Percentiles rank a stretch among this genome's conserved stretches.
These are phyloP conservation scores for Ictidomys tridecemlineatus DNA, from an alignment of 2,113 vertebrate species.

Conservation along the genomic window DNA sequence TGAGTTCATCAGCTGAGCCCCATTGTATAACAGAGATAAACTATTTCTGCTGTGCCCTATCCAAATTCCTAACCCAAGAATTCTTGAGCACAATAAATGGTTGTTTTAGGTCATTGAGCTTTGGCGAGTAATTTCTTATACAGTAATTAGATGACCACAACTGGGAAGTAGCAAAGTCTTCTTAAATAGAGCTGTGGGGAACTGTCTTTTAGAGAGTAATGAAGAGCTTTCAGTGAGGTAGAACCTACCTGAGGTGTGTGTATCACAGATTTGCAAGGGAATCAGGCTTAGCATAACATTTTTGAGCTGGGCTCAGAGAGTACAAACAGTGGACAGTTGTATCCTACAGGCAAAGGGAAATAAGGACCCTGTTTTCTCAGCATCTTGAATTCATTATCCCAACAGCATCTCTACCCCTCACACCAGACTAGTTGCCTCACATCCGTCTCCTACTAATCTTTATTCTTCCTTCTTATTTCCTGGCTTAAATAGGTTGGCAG, in stretches of 20 bases:
- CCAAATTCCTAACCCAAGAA: constrained; percentile 9
- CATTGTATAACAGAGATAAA: not conserved
- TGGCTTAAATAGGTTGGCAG: not conserved
- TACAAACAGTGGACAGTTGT: not conserved
- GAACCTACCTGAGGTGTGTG: not conserved
- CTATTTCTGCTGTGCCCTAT: not conserved
- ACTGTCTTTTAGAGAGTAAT: constrained; percentile 1
- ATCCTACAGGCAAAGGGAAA: not conserved
- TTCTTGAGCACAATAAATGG: not conserved
- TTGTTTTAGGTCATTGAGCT: constrained; percentile 7
- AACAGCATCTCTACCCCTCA: not conserved
- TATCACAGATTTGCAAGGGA: not conserved
- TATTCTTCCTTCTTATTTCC: not conserved
- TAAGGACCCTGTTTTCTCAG: not conserved
- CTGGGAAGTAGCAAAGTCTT: not conserved
- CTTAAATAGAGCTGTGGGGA: not conserved
- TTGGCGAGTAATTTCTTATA: not conserved
- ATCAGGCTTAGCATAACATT: not conserved
- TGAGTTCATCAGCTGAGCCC: not conserved
- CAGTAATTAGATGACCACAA: not conserved
- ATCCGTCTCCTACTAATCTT: not conserved
- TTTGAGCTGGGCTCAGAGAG: not conserved
- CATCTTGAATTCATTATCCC: not conserved
- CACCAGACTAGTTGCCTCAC: not conserved
- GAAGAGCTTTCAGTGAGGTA: not conserved